Evolutionary conservation across 1,140 invertebrate species (phyloP), one percentile per base, ranked within the genome.

Genomic region (Hypsibius dujardini): DNA sequence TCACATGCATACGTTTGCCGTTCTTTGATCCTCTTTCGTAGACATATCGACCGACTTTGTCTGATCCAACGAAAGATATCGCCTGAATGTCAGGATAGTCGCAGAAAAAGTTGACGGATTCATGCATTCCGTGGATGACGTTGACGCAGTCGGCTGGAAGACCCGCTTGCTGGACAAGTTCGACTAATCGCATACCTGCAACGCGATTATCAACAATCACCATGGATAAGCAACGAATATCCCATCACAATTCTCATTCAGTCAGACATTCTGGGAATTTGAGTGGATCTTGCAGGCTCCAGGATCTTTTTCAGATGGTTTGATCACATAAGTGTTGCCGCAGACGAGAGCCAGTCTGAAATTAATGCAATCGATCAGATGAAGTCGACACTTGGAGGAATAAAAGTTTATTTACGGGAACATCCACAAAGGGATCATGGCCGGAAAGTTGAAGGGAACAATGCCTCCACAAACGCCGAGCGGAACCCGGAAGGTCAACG

Each of bases 361-460:
- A n/a, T n/a, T n/a, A n/a, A n/a, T n/a, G n/a, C n/a, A n/a, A n/a
- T n/a, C n/a, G n/a, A n/a, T n/a, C n/a, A n/a, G n/a, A n/a, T n/a
- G n/a, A n/a, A n/a, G n/a, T n/a, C n/a, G n/a, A n/a, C n/a, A n/a
- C n/a, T n/a, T n/a, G n/a, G n/a, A n/a, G n/a, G n/a, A n/a, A n/a
- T n/a, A n/a, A n/a, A n/a, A n/a, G n/a, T n/a, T n/a, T n/a, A n/a
- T n/a, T n/a, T n/a, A n/a, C 0, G 94, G 94, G 82, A 97, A 95
- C 87, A 95, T 96, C 95, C 96, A 99, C 1, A 99, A 82, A 0
- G 96, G 96, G 76, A 99, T 96, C 96, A 99, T 99, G 50, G 95
- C 95, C 0, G 62, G 62, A 42, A 67, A 67, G 75, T 59, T 78
- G 75, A 80, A 84, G 70, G 82, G 83, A 47, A 90, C 89, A 76